Percentiles rank a stretch among this genome's conserved stretches.
Conservation (phyloP, 1,140 invertebrate genomes). For the Vanessa atalanta region DNA sequence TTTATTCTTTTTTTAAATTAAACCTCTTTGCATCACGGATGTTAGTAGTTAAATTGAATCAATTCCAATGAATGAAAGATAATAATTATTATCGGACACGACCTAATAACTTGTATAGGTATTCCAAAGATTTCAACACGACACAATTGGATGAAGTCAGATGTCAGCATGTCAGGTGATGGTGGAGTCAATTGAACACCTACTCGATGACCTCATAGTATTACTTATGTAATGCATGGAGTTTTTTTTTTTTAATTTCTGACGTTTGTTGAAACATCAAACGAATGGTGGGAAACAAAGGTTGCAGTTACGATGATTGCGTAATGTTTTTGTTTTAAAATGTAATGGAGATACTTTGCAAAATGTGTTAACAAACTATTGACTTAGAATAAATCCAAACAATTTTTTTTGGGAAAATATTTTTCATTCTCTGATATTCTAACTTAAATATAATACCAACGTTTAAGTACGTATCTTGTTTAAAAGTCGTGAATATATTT, state of each 20-base stretch:
- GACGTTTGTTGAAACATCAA: not conserved
- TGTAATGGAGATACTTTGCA: not conserved
- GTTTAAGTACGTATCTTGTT: too few species aligned
- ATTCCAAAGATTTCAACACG: constrained; percentile 8
- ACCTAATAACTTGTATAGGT: constrained; percentile 16
- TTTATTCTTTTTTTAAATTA: too few species aligned
- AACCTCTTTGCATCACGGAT: not conserved
- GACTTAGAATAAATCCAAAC: too few species aligned
- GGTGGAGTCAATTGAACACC: constrained; percentile 33
- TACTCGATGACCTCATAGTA: constrained; percentile 34
- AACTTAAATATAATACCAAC: too few species aligned
- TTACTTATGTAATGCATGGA: constrained; percentile 19
- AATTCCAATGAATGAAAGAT: not conserved
- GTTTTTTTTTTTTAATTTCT: not conserved
- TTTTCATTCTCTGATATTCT: too few species aligned
- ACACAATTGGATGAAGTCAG: constrained; percentile 26
- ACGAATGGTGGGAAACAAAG: not conserved
- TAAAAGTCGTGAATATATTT: too few species aligned
- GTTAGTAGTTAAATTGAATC: not conserved
- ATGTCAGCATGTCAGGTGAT: constrained; percentile 27
- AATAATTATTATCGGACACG: not conserved
- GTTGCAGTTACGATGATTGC: not conserved
- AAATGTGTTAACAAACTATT: too few species aligned
- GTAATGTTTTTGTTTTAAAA: not conserved
- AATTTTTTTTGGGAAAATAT: too few species aligned